These are phyloP conservation scores for Atta texana DNA, from an alignment of 1,140 invertebrate species.

Conservation along the genomic window DNA sequence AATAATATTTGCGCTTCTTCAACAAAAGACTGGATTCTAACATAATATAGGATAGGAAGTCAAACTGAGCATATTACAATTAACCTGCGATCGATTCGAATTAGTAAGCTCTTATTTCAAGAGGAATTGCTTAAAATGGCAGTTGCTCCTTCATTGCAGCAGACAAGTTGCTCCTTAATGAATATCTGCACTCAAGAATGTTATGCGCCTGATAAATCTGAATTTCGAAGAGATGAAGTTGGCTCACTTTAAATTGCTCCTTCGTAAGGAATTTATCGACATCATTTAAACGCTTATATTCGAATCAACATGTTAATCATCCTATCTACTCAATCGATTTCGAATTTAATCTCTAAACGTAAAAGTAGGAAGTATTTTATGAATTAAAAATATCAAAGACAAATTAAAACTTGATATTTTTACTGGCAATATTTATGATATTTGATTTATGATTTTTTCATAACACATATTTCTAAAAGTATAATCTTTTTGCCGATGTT, in stretches of 20 bases:
- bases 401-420: neutral
- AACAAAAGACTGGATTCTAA: neutral
- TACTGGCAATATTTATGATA: neutral
- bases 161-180: conserved; percentile 4
- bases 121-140: conserved; percentile 10
- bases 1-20: neutral
- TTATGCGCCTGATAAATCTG: conserved; percentile 36
- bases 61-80: neutral
- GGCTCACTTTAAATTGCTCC: conserved; percentile 4
- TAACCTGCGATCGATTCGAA: conserved; percentile 18
- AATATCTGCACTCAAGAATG: conserved; percentile 17
- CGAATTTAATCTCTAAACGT: neutral
- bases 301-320: conserved; percentile 13
- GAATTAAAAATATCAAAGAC: neutral
- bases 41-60: neutral
- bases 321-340: neutral
- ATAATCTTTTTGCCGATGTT: too few relatives aligned
- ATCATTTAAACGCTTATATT: conserved; percentile 22
- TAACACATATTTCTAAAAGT: too few relatives aligned
- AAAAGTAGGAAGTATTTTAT: neutral
- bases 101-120: conserved; percentile 13
- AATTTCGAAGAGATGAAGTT: conserved; percentile 28
- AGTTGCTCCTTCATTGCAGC: conserved; percentile 16
- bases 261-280: conserved; percentile 8
- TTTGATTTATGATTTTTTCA: too few relatives aligned